Conservation (phyloP, 2,113 vertebrate genomes). For the Epinephelus fuscoguttatus region DNA sequence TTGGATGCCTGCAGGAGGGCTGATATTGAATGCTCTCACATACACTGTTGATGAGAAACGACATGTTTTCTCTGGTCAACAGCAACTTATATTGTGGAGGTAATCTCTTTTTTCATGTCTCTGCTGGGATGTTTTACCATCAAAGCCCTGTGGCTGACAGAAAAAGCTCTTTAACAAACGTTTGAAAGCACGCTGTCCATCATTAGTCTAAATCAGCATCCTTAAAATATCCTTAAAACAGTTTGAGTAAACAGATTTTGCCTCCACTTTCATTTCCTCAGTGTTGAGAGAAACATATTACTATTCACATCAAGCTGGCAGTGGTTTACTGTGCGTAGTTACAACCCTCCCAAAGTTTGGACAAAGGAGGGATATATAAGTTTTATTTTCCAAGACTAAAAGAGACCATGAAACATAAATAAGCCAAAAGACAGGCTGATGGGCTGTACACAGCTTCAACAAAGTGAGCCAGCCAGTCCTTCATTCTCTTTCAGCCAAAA, state of each 20-base stretch:
- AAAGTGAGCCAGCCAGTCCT: background rate
- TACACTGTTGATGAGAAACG: slow-evolving; percentile 55
- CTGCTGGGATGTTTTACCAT: slow-evolving; percentile 51
- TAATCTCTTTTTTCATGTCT: slow-evolving; percentile 62
- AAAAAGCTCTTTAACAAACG: slow-evolving; percentile 32
- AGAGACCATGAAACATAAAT: background rate
- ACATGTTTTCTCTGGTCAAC: slow-evolving; percentile 71
- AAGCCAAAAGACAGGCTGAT: background rate
- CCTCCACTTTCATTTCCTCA: slow-evolving; percentile 3
- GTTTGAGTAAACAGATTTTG: slow-evolving; percentile 9
- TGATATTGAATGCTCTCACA: slow-evolving; percentile 68
- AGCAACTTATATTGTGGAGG: slow-evolving; percentile 46
- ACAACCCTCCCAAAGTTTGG: too few species aligned
- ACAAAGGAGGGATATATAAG: background rate
- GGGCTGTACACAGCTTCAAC: background rate
- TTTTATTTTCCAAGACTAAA: background rate
- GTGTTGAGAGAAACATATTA: background rate
- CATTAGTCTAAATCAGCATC: slow-evolving; percentile 20
- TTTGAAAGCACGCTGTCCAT: slow-evolving; percentile 33
- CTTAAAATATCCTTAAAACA: slow-evolving; percentile 17
- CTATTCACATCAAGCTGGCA: slow-evolving; percentile 2
- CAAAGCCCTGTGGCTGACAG: slow-evolving; percentile 45
- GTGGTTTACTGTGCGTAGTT: background rate
- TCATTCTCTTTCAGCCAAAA: background rate
- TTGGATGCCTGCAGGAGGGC: slow-evolving; percentile 68